A percentile compares a stretch with the other conserved stretches of the same genome.
These are phyloP conservation scores for Stomatorhinus walkeri DNA, from an alignment of 2,797 vertebrate genomes.

Conservation along the genomic window DNA sequence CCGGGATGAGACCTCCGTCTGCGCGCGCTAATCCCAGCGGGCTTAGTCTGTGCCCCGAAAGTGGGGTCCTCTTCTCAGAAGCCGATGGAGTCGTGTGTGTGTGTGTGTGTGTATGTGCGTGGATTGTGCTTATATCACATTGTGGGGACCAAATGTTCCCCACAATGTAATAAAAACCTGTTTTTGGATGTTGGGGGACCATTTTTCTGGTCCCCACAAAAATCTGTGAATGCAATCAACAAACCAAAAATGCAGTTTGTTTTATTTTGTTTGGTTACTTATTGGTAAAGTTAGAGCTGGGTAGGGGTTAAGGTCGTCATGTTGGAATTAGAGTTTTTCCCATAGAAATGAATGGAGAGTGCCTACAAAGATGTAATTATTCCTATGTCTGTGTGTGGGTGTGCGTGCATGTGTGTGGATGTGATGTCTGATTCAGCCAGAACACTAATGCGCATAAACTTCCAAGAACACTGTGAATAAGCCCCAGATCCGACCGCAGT, in stretches of 20 bases:
- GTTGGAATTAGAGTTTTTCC: neutral
- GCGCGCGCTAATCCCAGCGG: conserved; percentile 52
- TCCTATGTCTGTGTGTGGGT: neutral
- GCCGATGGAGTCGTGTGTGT: conserved; percentile 39
- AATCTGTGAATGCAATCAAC: neutral
- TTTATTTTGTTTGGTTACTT: neutral
- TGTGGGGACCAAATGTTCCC: neutral
- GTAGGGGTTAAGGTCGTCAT: neutral
- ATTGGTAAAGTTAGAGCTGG: neutral
- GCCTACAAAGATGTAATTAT: neutral
- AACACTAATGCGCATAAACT: neutral
- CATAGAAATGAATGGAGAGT: neutral
- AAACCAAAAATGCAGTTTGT: neutral
- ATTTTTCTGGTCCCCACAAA: neutral
- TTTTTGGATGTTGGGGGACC: neutral
- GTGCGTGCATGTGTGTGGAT: neutral
- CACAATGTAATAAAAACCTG: neutral
- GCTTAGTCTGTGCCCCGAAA: conserved; percentile 44
- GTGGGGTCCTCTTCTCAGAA: conserved; percentile 49
- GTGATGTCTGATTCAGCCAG: neutral
- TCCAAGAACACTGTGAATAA: neutral
- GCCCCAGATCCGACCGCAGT: neutral
- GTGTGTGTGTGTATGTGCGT: conserved; percentile 19
- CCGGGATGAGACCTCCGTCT: conserved; percentile 50
- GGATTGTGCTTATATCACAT: neutral